Evolutionary conservation across 2,113 vertebrate species (phyloP), one percentile per base, ranked within the genome.

Genomic region (Myodes glareolus): DNA sequence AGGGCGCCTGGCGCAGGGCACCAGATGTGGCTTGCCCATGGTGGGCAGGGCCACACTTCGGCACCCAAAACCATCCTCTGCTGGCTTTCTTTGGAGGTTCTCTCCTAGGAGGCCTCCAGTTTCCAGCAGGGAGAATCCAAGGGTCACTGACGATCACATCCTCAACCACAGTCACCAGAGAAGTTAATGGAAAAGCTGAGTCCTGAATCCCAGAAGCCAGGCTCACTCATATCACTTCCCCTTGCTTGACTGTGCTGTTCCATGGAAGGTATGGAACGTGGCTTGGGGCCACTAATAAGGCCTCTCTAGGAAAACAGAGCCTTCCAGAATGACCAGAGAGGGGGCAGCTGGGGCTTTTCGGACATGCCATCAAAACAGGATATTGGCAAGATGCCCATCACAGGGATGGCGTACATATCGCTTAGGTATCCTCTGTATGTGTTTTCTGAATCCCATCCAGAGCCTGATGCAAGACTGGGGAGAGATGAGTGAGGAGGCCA

Each of bases 371-470:
- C 65, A 63, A 94, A 90, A 90, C n/a, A 94, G 90, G 93, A 96
- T 50, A 92, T 45, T 90, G 96, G 72, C 90, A n/a, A 55, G 14
- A 73, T 92, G 94, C 96, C 91, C 90, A 90, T 78, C 75, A 93
- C 29, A 95, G 36, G 55, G 42, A 42, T 31, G 27, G 94, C 75
- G 97, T 85, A 94, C 55, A 92, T 93, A 50, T 96, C 95, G 85
- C 82, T 95, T 95, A 80, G 42, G 90, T 94, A 94, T 76, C 65
- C 50, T 90, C 50, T 94, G 75, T 23, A 33, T 96, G 31, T 16
- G 65, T 75, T 96, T 97, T 80, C 85, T 95, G 90, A 88, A 95
- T 72, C 65, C 87, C 90, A 45, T 94, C 70, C 90, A 93, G 88
- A 94, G 80, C 58, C 88, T 77, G 50, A 90, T 58, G 61, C 50